phyloP scores from a whole-genome alignment of 1,140 invertebrate species.

The Rhopalosiphum padi region DNA sequence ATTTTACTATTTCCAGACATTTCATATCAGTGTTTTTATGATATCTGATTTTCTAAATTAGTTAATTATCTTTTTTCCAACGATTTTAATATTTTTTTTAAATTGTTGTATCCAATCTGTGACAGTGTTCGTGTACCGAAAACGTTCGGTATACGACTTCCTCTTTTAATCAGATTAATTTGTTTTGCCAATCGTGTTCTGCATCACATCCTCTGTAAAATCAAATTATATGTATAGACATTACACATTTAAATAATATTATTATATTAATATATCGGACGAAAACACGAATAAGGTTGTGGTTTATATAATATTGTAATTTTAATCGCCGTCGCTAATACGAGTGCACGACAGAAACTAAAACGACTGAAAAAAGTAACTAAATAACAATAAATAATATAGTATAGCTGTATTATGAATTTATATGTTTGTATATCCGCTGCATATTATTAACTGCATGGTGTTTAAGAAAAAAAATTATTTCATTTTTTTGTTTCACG shows the following conservation, averaged over 20 bases:
- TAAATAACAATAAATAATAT: not conserved
- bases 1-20: not conserved
- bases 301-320: not conserved
- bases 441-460: not conserved
- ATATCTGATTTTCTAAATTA: not conserved
- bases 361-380: not conserved
- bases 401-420: too few relatives aligned
- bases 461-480: not conserved
- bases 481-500: not conserved
- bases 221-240: not conserved
- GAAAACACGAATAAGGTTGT: not conserved
- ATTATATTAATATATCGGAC: not conserved
- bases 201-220: not conserved
- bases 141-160: not conserved
- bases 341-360: not conserved
- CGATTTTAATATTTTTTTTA: not conserved
- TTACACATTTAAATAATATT: not conserved
- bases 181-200: not conserved
- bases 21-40: not conserved
- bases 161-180: not conserved
- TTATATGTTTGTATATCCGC: not conserved
- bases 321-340: not conserved
- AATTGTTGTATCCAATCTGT: not conserved
- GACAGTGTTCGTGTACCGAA: not conserved
- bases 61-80: not conserved